Percentiles rank a stretch among this genome's conserved stretches.
These are phyloP conservation scores for Drosophila gaucha DNA, from an alignment of 2,888 invertebrate species.

Conservation along the genomic window DNA sequence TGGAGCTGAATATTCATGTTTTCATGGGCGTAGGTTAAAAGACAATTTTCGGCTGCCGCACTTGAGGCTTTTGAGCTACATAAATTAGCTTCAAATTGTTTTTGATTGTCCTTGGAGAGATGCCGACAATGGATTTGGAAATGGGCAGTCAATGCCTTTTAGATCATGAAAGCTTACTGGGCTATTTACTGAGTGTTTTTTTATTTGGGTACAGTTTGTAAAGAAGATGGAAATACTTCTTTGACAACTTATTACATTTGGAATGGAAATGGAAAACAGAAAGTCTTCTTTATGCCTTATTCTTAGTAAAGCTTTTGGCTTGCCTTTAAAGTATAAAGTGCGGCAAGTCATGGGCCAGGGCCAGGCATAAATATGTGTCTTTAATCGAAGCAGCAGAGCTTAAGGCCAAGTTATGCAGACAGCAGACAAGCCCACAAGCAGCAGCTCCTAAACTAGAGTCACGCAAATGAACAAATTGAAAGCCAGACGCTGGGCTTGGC, in stretches of 20 bases:
- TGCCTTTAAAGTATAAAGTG: not conserved
- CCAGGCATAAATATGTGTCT: slow-evolving; percentile 32
- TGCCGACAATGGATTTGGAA: slow-evolving; percentile 27
- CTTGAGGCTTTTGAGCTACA: slow-evolving; percentile 21
- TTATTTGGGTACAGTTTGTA: too few relatives aligned
- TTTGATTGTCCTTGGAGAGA: slow-evolving; percentile 56
- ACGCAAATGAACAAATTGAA: slow-evolving; percentile 55
- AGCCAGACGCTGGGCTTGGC: slow-evolving; percentile 12
- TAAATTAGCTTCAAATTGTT: slow-evolving; percentile 65
- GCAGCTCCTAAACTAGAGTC: slow-evolving; percentile 30
- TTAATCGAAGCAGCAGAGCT: slow-evolving; percentile 52
- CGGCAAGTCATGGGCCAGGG: slow-evolving; percentile 6
- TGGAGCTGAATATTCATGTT: slow-evolving; percentile 63
- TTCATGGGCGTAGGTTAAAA: slow-evolving; percentile 31
- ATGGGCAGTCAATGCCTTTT: not conserved
- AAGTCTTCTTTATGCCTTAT: not conserved
- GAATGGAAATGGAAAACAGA: not conserved
- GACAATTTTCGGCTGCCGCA: slow-evolving; percentile 22
- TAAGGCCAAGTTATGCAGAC: slow-evolving; percentile 36
- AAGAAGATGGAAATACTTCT: too few relatives aligned
- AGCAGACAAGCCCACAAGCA: slow-evolving; percentile 11
- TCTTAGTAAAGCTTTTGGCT: not conserved
- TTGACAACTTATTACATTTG: too few relatives aligned
- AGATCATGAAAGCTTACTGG: not conserved
- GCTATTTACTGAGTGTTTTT: slow-evolving; percentile 3